Evolutionary conservation across 2,113 vertebrate genomes (phyloP).

Genomic region (Colistium nudipinnis): DNA sequence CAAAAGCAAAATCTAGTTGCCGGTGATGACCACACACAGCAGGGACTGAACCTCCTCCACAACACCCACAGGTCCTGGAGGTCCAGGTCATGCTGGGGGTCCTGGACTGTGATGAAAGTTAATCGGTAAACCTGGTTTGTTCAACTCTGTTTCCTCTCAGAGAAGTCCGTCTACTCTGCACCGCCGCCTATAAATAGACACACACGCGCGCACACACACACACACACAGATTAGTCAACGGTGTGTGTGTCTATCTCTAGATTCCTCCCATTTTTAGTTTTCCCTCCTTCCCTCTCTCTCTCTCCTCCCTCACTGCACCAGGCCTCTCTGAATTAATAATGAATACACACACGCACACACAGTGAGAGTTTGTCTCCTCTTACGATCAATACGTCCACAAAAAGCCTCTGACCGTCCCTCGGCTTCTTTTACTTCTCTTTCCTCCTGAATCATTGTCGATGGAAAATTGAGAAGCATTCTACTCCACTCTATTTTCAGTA

Average conservation of each 20-base stretch:
- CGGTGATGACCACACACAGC: no score
- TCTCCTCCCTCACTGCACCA: slow-evolving; percentile 19
- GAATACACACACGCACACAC: slow-evolving; percentile 28
- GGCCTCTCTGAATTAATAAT: slow-evolving; percentile 56
- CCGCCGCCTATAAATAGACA: slow-evolving; percentile 53
- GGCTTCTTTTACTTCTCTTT: not conserved
- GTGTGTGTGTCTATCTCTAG: not conserved
- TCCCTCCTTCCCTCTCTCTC: not conserved
- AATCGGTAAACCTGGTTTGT: no score
- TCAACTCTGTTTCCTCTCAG: slow-evolving; percentile 57
- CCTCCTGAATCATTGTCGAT: not conserved
- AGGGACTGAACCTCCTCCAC: no score
- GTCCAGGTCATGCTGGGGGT: no score
- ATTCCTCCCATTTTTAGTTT: not conserved
- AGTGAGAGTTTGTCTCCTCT: slow-evolving; percentile 47
- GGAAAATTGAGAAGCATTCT: not conserved
- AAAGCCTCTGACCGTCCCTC: slow-evolving; percentile 47
- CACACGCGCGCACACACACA: slow-evolving; percentile 37
- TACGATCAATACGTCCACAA: slow-evolving; percentile 67
- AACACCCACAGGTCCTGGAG: no score
- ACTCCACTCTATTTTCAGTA: not conserved
- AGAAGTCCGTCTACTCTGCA: slow-evolving; percentile 52
- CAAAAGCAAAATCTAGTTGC: no score
- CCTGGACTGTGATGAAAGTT: no score
- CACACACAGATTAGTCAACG: slow-evolving; percentile 1